These are phyloP conservation scores for Tridacna crocea DNA, from an alignment of 2,888 invertebrate genomes.

Conservation along the genomic window DNA sequence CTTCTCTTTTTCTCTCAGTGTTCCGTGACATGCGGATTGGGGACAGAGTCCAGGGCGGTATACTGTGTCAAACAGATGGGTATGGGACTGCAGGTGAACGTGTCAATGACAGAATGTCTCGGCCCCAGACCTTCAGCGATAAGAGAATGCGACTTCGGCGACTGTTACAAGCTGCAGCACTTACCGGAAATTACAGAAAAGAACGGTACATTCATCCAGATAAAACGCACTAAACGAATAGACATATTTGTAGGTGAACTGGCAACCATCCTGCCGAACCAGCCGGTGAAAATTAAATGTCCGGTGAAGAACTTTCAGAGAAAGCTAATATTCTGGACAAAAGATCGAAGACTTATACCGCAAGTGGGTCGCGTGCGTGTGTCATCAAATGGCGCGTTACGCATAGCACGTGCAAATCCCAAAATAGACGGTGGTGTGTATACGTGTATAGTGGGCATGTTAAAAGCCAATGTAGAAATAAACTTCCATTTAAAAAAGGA, in stretches of 20 bases:
- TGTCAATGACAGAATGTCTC: constrained; percentile 68
- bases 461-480: constrained; percentile 69
- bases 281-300: constrained; percentile 76
- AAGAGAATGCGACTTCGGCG: constrained; percentile 68
- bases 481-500: constrained; percentile 71
- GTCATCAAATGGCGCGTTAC: constrained; percentile 70
- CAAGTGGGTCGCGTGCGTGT: constrained; percentile 72
- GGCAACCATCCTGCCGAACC: constrained; percentile 74
- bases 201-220: constrained; percentile 75
- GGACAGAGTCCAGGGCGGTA: constrained; percentile 92
- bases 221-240: constrained; percentile 69
- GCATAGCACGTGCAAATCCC: constrained; percentile 72
- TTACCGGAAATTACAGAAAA: constrained; percentile 70
- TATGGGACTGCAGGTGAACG: constrained; percentile 64
- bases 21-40: constrained; percentile 94
- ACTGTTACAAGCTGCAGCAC: constrained; percentile 67
- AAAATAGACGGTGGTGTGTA: constrained; percentile 70
- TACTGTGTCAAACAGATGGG: constrained; percentile 88
- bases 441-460: constrained; percentile 74
- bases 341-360: constrained; percentile 71
- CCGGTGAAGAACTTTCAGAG: constrained; percentile 77
- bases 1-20: constrained; percentile 87
- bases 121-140: constrained; percentile 64
- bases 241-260: constrained; percentile 70
- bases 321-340: constrained; percentile 77